Conservation (phyloP, 37 sponge, comb jelly and placozoan species). For the Beroe ovata region DNA sequence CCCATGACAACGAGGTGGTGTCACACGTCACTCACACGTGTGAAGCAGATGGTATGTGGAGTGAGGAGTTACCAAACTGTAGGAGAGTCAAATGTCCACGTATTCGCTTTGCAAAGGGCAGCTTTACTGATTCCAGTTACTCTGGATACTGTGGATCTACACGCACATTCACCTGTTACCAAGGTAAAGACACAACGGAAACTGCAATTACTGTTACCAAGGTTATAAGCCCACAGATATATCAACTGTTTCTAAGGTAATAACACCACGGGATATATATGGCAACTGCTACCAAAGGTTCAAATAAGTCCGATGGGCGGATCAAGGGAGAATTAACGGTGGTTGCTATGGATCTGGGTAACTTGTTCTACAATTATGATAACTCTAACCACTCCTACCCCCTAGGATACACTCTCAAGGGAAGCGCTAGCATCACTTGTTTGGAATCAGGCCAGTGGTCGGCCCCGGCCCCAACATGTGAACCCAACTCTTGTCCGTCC, state of each 20-base stretch:
- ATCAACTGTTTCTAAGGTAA: too few relatives aligned
- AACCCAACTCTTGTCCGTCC: constrained; percentile 22
- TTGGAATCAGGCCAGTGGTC: constrained; percentile 17
- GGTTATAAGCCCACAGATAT: too few relatives aligned
- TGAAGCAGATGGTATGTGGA: constrained; percentile 18
- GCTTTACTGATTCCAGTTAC: constrained; percentile 21
- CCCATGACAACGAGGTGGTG: not conserved
- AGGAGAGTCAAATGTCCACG: not conserved
- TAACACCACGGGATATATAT: too few relatives aligned
- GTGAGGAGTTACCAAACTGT: constrained; percentile 8
- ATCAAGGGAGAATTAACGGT: too few relatives aligned
- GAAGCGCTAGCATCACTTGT: not conserved
- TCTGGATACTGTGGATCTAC: constrained; percentile 18
- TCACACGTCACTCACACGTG: constrained; percentile 3
- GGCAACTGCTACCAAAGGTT: too few relatives aligned
- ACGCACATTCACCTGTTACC: constrained; percentile 4
- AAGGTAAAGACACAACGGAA: too few relatives aligned
- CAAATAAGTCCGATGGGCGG: too few relatives aligned
- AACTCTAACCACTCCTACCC: too few relatives aligned
- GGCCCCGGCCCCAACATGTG: not conserved
- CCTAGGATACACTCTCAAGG: constrained; percentile 6
- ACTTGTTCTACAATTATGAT: too few relatives aligned
- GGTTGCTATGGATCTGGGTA: too few relatives aligned
- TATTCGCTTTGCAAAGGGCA: constrained; percentile 3
- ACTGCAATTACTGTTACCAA: too few relatives aligned